Evolutionary conservation across 2,888 invertebrate genomes (phyloP).

Genomic region (Drosophila cognata): DNA sequence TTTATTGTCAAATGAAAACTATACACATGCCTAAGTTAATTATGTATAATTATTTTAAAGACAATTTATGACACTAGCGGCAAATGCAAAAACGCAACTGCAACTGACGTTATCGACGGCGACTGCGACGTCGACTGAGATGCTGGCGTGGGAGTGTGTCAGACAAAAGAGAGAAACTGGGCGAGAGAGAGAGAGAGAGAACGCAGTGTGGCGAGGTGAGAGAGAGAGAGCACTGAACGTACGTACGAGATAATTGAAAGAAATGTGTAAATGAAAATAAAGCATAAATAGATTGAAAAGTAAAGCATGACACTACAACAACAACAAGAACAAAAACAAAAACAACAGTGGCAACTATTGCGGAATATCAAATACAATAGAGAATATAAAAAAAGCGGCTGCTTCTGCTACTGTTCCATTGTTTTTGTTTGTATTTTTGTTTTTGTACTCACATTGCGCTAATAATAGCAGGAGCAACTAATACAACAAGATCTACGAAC

Average conservation of each 20-base stretch:
- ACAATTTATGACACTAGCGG: conserved; percentile 29
- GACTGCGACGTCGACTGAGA: not conserved
- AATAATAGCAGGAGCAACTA: conserved; percentile 70
- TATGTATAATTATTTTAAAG: conserved; percentile 41
- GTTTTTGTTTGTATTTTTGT: conserved; percentile 37
- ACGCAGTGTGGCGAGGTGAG: not conserved
- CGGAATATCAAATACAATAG: conserved; percentile 48
- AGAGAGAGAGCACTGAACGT: conserved; percentile 23
- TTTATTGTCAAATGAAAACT: conserved; percentile 25
- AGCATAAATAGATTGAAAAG: conserved; percentile 68
- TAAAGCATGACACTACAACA: conserved; percentile 51
- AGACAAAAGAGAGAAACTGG: conserved; percentile 1
- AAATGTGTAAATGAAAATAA: conserved; percentile 59
- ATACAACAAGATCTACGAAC: conserved; percentile 40
- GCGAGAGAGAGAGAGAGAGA: not conserved
- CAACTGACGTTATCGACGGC: not conserved
- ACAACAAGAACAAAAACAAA: conserved; percentile 14
- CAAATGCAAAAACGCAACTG: conserved; percentile 15
- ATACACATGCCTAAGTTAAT: conserved; percentile 32
- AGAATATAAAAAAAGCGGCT: conserved; percentile 21
- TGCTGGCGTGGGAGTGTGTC: conserved; percentile 33
- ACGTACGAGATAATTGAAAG: conserved; percentile 53
- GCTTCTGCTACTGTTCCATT: conserved; percentile 4
- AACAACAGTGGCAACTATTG: conserved; percentile 37
- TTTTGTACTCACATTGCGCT: conserved; percentile 69